phyloP scores from a whole-genome alignment of 2,888 invertebrate species.

The Boloria euphrosyne region DNA sequence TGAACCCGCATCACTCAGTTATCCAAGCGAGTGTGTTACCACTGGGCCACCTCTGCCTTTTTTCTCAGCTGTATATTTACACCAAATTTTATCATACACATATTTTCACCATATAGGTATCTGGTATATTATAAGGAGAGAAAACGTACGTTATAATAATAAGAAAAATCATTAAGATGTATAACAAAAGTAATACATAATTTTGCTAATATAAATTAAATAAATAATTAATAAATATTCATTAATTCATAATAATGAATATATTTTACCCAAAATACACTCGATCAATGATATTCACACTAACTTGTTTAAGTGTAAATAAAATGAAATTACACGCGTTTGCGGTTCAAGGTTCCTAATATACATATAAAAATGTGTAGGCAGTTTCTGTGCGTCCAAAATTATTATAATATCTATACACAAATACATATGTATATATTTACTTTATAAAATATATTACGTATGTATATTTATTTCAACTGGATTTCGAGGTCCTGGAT shows the following conservation, averaged over 20 bases:
- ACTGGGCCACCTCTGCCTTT: too few species aligned
- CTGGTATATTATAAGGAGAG: too few species aligned
- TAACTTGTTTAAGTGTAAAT: slow-evolving; percentile 11
- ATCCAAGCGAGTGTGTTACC: too few species aligned
- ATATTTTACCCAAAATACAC: background rate
- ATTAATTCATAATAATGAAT: too few species aligned
- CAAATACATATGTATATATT: background rate
- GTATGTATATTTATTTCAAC: too few species aligned
- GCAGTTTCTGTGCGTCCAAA: background rate
- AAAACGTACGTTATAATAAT: too few species aligned
- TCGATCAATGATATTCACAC: background rate
- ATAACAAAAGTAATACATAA: slow-evolving; percentile 5
- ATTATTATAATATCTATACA: background rate
- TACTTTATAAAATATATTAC: background rate
- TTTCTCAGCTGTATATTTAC: too few species aligned
- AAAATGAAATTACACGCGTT: slow-evolving; percentile 17
- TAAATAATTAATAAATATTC: background rate
- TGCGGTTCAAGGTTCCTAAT: slow-evolving; percentile 16
- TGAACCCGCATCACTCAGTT: too few species aligned
- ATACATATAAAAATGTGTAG: slow-evolving; percentile 6
- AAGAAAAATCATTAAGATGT: too few species aligned
- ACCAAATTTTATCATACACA: too few species aligned
- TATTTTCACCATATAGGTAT: too few species aligned
- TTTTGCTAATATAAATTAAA: background rate
- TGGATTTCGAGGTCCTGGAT: too few species aligned